Conservation (phyloP, 2,797 vertebrate species). For the Myripristis jacobus region DNA sequence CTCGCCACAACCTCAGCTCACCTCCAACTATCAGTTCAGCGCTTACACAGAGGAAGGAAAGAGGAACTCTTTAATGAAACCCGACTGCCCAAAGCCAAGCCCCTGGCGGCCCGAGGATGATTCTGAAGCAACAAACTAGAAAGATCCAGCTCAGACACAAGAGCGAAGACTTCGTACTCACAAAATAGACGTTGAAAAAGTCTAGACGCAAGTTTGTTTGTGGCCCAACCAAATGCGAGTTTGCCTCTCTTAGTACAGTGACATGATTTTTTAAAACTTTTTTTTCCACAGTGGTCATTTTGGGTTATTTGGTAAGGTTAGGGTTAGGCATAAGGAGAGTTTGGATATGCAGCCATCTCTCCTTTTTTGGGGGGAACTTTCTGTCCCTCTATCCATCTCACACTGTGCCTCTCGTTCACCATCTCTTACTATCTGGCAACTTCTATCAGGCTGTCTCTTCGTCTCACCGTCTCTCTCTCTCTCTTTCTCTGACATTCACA, state of each 20-base stretch:
- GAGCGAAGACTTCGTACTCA: background rate
- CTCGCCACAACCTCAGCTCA: constrained; percentile 28
- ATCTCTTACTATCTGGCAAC: background rate
- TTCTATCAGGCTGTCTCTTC: background rate
- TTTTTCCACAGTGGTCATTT: no score
- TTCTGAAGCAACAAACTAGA: constrained; percentile 22
- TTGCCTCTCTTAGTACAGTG: no score
- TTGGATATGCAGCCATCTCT: background rate
- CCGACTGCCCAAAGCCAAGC: constrained; percentile 38
- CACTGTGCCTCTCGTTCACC: background rate
- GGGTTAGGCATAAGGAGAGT: no score
- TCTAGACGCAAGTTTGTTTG: background rate
- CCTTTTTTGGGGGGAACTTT: background rate
- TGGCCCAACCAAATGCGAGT: background rate
- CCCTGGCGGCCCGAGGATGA: constrained; percentile 29
- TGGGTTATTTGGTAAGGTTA: no score
- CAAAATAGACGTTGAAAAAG: background rate
- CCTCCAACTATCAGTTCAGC: constrained; percentile 18
- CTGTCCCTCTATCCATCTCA: no score
- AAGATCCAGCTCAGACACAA: background rate
- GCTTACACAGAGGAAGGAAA: constrained; percentile 30
- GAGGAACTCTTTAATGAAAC: constrained; percentile 40
- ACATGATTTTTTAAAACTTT: no score
- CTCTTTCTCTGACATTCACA: no score
- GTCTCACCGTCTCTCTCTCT: no score